Evolutionary conservation across 2,888 invertebrate genomes (phyloP), one percentile per base, ranked within the genome.

Genomic region (Lagria hirta): DNA sequence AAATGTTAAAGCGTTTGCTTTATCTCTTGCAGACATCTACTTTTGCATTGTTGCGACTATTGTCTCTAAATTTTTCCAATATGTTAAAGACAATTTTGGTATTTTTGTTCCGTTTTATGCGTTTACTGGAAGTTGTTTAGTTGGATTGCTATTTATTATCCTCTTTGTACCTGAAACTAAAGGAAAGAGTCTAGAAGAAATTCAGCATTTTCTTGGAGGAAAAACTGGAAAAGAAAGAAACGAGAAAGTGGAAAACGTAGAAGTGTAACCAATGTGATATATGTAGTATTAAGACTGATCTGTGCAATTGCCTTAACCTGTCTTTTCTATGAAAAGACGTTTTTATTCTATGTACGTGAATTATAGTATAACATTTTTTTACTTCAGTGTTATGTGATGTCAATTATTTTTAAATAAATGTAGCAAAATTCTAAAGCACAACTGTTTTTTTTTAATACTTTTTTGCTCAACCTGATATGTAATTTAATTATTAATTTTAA

Each of bases 141-240:
- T 81, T 36, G 82, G 83, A 0, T 69, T 83, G 32, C 66, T 78
- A 48, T 82, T 80, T 65, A 79, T 83, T 57, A 54, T 75, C 28
- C 64, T 77, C 13, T 68, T 76, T 51, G 75, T 84, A 8, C 84
- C 84, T 1, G 85, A 85, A 69, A 84, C 84, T 1, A 84, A 82
- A 65, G 83, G 83, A 38, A 83, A 83, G 59, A 83, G 82, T 3
- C 75, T 85, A 59, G 76, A 82, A 30, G 78, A 80, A 59, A 85
- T 85, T 58, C 84, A 85, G 62, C 76, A 78, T 12, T 76, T 79
- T 42, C 71, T 85, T 2, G 74, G 76, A 50, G 76, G 79, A n/a
- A 55, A 58, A 24, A 18, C 30, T 3, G 36, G 30, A 12, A 42
- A 22, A 15, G 21, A 43, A 12, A 26, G 15, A 2, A 27, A 4